These are phyloP conservation scores for Bhutanitis thaidina DNA, from an alignment of 2,888 invertebrate genomes.

Conservation along the genomic window DNA sequence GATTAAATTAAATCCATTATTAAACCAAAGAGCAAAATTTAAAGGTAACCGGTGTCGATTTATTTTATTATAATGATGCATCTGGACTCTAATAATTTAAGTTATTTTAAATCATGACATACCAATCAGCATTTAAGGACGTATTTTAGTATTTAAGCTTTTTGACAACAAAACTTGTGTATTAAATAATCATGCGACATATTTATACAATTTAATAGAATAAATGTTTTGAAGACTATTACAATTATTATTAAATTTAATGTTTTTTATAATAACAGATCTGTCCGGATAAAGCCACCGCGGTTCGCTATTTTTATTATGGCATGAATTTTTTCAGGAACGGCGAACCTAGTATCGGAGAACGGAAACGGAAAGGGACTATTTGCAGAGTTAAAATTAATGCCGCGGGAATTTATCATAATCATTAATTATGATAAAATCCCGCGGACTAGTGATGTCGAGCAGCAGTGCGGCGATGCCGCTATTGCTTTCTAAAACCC, in stretches of 20 bases:
- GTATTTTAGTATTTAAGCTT: conserved; percentile 42
- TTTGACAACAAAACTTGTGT: conserved; percentile 44
- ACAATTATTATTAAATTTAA: conserved; percentile 2
- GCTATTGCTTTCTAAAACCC: too few relatives aligned
- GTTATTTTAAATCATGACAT: conserved; percentile 46
- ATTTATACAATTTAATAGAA: conserved; percentile 54
- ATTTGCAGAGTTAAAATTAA: too few relatives aligned
- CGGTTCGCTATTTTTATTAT: too few relatives aligned
- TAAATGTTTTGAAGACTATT: conserved; percentile 64
- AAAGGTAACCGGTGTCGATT: conserved; percentile 1
- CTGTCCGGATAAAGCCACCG: too few relatives aligned
- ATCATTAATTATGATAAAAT: too few relatives aligned
- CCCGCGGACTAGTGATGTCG: too few relatives aligned
- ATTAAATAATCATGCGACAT: conserved; percentile 49
- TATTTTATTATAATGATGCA: conserved; percentile 1
- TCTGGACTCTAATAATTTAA: conserved; percentile 13
- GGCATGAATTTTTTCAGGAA: too few relatives aligned
- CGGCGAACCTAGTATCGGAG: too few relatives aligned
- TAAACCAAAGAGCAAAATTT: conserved; percentile 18
- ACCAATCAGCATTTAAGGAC: conserved; percentile 61
- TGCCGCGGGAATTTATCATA: too few relatives aligned
- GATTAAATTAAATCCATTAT: conserved; percentile 1
- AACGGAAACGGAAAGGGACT: too few relatives aligned
- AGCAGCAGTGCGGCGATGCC: too few relatives aligned
- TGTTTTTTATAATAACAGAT: neutral